Conservation (phyloP, 2,113 vertebrate species). For the Xiphophorus hellerii region DNA sequence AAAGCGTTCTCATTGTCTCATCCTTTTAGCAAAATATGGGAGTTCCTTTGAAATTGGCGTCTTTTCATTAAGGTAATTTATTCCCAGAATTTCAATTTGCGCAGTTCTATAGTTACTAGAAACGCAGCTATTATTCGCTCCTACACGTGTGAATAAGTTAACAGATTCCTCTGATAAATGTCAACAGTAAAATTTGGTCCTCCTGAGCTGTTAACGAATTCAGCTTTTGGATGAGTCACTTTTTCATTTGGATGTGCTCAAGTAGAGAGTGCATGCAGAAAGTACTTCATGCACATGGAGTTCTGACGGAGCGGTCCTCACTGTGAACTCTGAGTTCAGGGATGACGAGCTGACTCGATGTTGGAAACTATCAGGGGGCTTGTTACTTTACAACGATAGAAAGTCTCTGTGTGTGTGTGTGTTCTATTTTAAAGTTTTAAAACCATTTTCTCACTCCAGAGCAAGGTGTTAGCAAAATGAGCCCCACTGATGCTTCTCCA, state of each 20-base stretch:
- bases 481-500: background rate
- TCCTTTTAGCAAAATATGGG: no score
- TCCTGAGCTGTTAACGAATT: conserved; percentile 16
- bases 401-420: background rate
- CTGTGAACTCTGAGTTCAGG: background rate
- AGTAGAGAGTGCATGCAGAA: background rate
- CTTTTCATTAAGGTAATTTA: no score
- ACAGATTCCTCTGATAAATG: background rate
- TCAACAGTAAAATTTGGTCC: background rate
- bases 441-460: background rate
- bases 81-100: no score
- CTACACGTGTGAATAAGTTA: background rate
- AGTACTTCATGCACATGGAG: conserved; percentile 6
- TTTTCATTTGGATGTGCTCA: conserved; percentile 11
- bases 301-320: conserved; percentile 26
- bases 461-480: background rate
- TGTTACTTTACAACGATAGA: conserved; percentile 3
- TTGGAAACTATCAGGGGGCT: conserved; percentile 3
- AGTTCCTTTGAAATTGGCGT: no score
- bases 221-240: conserved; percentile 43
- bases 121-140: no score
- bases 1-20: no score
- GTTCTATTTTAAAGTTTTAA: background rate
- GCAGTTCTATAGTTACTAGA: no score
- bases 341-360: conserved; percentile 11